Evolutionary conservation across 2,888 invertebrate species (phyloP).

Genomic region (Xestia ashworthii): DNA sequence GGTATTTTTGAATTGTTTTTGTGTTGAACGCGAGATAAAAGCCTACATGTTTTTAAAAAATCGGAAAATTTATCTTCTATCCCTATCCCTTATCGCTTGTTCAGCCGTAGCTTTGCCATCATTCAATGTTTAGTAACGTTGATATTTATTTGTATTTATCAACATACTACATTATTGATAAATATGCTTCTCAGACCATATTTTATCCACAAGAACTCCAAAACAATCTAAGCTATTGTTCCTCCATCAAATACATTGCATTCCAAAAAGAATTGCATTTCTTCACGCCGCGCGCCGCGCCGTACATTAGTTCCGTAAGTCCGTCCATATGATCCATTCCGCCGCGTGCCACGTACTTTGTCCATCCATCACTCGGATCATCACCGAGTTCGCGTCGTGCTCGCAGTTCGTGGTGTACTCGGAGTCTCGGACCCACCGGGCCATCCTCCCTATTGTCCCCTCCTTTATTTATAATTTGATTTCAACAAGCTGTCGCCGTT

Average conservation of each 20-base stretch:
- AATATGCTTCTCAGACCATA: not conserved
- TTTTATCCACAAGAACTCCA: not conserved
- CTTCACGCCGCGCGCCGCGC: conserved; percentile 27
- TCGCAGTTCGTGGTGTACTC: conserved; percentile 29
- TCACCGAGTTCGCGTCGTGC: conserved; percentile 51
- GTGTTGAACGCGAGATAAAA: not conserved
- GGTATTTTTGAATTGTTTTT: not conserved
- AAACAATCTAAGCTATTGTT: conserved; percentile 15
- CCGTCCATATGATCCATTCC: conserved; percentile 65
- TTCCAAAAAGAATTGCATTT: conserved; percentile 60
- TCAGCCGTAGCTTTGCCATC: not conserved
- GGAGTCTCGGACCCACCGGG: conserved; percentile 51
- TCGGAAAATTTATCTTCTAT: not conserved
- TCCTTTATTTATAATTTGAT: conserved; percentile 82
- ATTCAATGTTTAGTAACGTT: not conserved
- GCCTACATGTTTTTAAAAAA: not conserved
- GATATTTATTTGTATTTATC: not conserved
- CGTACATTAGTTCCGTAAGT: conserved; percentile 57
- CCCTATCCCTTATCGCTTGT: not conserved
- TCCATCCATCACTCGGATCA: conserved; percentile 71
- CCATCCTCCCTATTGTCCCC: conserved; percentile 67
- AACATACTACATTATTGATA: not conserved
- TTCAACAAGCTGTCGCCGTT: conserved; percentile 81
- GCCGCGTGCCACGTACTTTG: conserved; percentile 65
- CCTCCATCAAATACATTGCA: conserved; percentile 35